Conservation (phyloP, 2,888 invertebrate species). For the Synergus gifuensis region DNA sequence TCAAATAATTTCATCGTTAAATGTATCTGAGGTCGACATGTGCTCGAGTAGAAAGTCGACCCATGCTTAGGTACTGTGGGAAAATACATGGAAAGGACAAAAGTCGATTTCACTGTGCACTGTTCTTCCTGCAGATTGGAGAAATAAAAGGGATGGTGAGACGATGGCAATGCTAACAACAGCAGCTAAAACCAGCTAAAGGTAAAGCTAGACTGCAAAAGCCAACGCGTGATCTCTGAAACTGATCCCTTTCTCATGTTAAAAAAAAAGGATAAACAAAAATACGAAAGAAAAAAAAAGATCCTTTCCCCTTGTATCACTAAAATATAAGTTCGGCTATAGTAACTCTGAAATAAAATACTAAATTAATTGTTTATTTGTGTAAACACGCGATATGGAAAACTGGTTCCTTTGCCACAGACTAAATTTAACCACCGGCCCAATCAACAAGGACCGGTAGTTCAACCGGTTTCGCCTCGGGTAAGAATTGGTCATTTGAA, state of each 20-base stretch:
- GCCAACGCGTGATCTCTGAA: neutral
- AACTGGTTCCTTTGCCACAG: neutral
- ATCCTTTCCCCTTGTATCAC: neutral
- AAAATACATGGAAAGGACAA: conserved; percentile 15
- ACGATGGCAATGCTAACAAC: neutral
- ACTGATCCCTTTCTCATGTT: neutral
- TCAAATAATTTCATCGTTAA: conserved; percentile 12
- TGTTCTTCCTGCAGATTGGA: neutral
- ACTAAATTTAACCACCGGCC: conserved; percentile 26
- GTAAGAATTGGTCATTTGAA: conserved; percentile 37
- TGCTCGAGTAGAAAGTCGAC: conserved; percentile 15
- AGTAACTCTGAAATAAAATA: neutral
- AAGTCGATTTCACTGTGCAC: conserved; percentile 14
- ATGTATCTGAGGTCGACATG: neutral
- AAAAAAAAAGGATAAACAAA: neutral
- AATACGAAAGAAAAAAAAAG: neutral
- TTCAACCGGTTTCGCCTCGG: conserved; percentile 25
- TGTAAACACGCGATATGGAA: conserved; percentile 15
- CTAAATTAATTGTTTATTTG: conserved; percentile 15
- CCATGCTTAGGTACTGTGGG: conserved; percentile 8
- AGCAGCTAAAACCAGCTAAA: neutral
- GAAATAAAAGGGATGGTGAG: conserved; percentile 11
- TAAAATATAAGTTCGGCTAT: conserved; percentile 1
- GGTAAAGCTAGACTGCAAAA: neutral
- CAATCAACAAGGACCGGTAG: conserved; percentile 36